Base-by-base conservation (phyloP, 2,888 invertebrate species). In the Latheticus oryzae region DNA sequence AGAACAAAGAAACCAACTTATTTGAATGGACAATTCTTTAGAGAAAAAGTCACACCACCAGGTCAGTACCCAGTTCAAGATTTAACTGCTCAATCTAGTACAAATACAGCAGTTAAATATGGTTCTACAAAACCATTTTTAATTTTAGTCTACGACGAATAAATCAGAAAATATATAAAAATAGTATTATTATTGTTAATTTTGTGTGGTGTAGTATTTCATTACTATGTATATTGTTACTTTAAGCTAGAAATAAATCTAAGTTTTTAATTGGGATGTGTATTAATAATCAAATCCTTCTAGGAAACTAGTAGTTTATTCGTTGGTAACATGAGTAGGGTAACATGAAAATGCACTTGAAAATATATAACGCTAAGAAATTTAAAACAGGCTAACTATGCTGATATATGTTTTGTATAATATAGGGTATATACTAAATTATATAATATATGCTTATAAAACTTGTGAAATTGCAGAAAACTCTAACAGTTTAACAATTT, bases 381-480 rank as follows among this genome's bases (percentile, higher is more conserved):
- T 76, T 69, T 69, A 75, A 77, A 73, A 75, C 73, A 75, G 71
- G 73, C 76, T 75, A 75, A 69, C 73, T 75, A 76, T 75, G 74
- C 73, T 75, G 72, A 73, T 75, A 73, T 72, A 68, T 63, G 55
- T 71, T 66, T 70, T 75, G 71, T 74, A 73, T 75, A 75, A 69
- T 73, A 73, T 70, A 73, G 73, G 70, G 73, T 73, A 72, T 75
- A 67, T 77, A 73, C 66, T 73, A 73, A 74, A 76, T 70, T 68
- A 74, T 74, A 72, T 70, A 73, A 71, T 73, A 75, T 76, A 77
- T 76, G 75, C 73, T 75, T 78, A 78, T 77, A 79, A 79, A 79
- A 78, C 76, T 76, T 79, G 77, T 78, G 78, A 78, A 78, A 77
- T 78, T 77, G 78, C 79, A 77, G 78, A 78, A 78, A 77, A 77